Conservation (phyloP, 2,113 vertebrate genomes). For the Bothrops jararaca region DNA sequence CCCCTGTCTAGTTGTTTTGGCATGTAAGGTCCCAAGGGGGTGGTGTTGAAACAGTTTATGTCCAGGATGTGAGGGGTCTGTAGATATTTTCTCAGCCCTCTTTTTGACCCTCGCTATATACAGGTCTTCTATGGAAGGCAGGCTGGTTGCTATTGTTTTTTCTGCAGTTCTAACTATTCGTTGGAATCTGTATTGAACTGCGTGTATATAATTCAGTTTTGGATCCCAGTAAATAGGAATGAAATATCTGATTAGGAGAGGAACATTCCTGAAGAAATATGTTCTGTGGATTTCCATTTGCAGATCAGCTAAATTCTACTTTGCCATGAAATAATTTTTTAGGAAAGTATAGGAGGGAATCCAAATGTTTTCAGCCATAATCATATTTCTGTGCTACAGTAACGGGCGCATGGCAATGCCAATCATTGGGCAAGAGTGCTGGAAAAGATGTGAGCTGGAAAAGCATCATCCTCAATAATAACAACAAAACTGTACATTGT, state of each 20-base stretch:
- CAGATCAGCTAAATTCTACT: slow-evolving; percentile 45
- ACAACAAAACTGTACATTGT: slow-evolving; percentile 60
- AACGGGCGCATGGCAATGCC: slow-evolving; percentile 49
- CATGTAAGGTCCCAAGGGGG: not conserved
- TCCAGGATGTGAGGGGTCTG: not conserved
- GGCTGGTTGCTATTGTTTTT: not conserved
- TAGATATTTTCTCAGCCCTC: not conserved
- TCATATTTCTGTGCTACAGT: slow-evolving; percentile 56
- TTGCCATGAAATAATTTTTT: slow-evolving; percentile 58
- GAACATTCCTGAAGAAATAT: slow-evolving; percentile 52
- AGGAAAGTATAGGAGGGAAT: slow-evolving; percentile 50
- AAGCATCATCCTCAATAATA: not conserved
- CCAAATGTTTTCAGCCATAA: slow-evolving; percentile 59
- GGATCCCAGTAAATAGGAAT: slow-evolving; percentile 48
- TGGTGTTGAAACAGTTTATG: not conserved
- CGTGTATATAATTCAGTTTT: slow-evolving; percentile 36
- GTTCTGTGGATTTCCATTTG: slow-evolving; percentile 54
- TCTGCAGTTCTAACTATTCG: not conserved
- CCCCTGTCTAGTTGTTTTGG: not conserved
- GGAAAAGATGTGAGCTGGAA: slow-evolving; percentile 54
- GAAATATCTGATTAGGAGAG: slow-evolving; percentile 48
- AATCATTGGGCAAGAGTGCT: slow-evolving; percentile 46
- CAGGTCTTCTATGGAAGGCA: not conserved
- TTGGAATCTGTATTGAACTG: not conserved
- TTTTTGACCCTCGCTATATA: not conserved